Conservation (phyloP, 2,888 invertebrate species). For the Nasonovia ribisnigri region DNA sequence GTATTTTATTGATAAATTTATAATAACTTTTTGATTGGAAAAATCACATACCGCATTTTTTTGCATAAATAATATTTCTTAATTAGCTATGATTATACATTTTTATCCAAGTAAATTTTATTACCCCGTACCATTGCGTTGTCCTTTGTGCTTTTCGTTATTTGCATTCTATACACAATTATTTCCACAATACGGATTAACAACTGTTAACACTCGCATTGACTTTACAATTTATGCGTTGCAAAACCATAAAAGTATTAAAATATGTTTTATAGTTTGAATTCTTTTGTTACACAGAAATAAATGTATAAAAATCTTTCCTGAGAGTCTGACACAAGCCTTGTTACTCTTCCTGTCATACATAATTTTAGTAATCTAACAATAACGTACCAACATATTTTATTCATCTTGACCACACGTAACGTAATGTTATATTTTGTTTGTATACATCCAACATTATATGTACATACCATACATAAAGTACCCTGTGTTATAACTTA, state of each 20-base stretch:
- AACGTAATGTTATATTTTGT: neutral
- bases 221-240: neutral
- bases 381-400: neutral
- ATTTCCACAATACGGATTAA: neutral
- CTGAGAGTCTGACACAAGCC: neutral
- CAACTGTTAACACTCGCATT: neutral
- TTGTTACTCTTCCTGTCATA: neutral
- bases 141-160: neutral
- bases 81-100: neutral
- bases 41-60: neutral
- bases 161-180: neutral
- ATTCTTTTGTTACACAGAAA: neutral
- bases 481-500: neutral
- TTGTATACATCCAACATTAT: neutral
- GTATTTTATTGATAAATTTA: neutral
- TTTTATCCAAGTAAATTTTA: neutral
- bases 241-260: neutral
- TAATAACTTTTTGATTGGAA: neutral
- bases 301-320: neutral
- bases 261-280: neutral
- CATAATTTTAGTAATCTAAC: constrained; percentile 22
- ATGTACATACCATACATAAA: neutral
- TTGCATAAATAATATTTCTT: neutral
- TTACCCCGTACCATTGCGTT: neutral
- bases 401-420: constrained; percentile 23